Evolutionary conservation across 2,113 vertebrate species (phyloP), one percentile per base, ranked within the genome.

Genomic region (Noctilio leporinus): DNA sequence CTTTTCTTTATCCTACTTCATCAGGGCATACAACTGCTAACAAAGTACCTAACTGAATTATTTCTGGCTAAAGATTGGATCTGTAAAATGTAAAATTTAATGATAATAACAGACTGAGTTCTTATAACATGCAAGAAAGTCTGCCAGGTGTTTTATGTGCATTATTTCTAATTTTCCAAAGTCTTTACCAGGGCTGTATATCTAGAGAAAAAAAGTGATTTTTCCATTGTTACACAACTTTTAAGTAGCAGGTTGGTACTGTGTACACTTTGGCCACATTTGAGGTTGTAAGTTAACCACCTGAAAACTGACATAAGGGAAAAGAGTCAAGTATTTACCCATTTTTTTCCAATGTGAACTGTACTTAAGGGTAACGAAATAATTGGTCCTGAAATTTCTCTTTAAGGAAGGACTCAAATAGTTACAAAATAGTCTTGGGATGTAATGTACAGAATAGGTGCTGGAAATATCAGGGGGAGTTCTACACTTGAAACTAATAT

Each of bases 1-100:
- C 95, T 96, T 69, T 94, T 86, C 95, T 95, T 96, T 47, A 91
- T 95, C 80, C 55, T 95, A 22, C 62, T 95, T 97, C 94, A 86
- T 97, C 89, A 49, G 78, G 81, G 78, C 93, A 91, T 94, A 96
- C 97, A 93, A 90, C 83, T 96, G 98, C 72, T 73, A 96, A 83
- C 7, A 94, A 90, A 88, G 67, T 89, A 88, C 85, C 51, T 96
- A 98, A 92, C 86, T 53, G n/a, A 35, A 93, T 96, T 97, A 94
- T 93, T 95, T 59, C 38, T 59, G 33, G 65, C 59, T 80, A 62
- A 59, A 26, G 47, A 53, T 33, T 69, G 82, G 76, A 77, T 91
- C 92, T 92, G n/a, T n/a, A 43, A 43, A 26, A 81, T 84, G 65
- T 28, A 73, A 20, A 87, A 89, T 70, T 26, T 84, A 57, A 72